Evolutionary conservation across 2,113 vertebrate species (phyloP).

Genomic region (Leptocoma aspasia): DNA sequence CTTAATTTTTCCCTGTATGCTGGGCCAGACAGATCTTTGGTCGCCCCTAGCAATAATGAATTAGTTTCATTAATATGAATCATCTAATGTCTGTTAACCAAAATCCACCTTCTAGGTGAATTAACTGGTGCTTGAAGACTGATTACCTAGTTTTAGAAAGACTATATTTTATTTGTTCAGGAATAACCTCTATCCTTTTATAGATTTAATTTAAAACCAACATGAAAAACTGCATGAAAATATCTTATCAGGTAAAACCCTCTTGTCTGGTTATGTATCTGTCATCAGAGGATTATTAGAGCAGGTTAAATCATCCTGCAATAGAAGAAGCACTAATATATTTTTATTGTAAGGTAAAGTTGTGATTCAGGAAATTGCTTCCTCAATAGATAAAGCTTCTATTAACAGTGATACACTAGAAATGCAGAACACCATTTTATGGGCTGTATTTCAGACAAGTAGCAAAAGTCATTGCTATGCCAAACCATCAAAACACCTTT

Average conservation of each 20-base stretch:
- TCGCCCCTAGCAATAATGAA: background rate
- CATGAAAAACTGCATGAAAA: background rate
- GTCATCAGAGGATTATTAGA: background rate
- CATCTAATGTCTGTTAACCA: background rate
- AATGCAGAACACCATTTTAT: background rate
- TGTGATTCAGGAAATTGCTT: background rate
- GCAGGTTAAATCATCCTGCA: background rate
- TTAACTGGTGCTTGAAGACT: background rate
- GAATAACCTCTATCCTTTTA: background rate
- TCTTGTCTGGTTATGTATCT: background rate
- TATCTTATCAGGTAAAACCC: background rate
- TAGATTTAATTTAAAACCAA: background rate
- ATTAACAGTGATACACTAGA: background rate
- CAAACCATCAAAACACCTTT: background rate
- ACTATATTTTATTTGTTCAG: background rate
- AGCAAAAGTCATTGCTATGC: background rate
- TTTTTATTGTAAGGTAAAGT: background rate
- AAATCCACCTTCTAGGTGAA: background rate
- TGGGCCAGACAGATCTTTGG: background rate
- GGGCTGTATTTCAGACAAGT: background rate
- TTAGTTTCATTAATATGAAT: background rate
- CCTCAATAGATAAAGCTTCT: background rate
- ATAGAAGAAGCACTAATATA: background rate
- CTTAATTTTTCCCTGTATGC: background rate
- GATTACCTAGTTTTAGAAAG: background rate